phyloP scores from a whole-genome alignment of 2,113 vertebrate genomes.

The Coptodon bakossiorum region DNA sequence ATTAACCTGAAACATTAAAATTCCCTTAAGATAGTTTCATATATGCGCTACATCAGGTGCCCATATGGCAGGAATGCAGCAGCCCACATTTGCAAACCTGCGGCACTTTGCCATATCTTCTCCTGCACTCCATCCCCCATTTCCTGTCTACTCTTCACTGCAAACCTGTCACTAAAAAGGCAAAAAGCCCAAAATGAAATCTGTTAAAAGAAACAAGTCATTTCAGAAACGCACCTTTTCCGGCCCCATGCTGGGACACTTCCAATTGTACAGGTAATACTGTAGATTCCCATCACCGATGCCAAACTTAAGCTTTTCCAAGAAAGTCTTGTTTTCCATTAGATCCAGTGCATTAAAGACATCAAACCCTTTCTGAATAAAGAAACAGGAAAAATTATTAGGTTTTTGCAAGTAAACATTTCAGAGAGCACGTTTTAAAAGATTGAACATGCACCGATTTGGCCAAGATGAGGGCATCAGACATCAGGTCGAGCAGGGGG shows the following conservation, averaged over 20 bases:
- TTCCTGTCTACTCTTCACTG: not conserved
- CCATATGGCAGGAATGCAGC: not conserved
- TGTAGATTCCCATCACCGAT: slow-evolving; percentile 98
- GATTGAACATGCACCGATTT: slow-evolving; percentile 81
- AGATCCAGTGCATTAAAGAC: slow-evolving; percentile 99
- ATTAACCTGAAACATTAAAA: not conserved
- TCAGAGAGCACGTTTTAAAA: not conserved
- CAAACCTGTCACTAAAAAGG: not conserved
- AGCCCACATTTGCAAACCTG: not conserved
- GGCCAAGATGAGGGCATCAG: slow-evolving; percentile 92
- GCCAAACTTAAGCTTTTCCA: slow-evolving; percentile 99
- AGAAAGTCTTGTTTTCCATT: slow-evolving; percentile 98
- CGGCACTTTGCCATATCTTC: not conserved
- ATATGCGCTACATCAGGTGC: rapidly evolving
- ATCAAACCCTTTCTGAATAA: slow-evolving; percentile 90
- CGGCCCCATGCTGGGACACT: slow-evolving; percentile 95
- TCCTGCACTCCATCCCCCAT: not conserved
- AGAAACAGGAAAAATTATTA: not conserved
- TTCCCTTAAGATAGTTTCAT: not conserved
- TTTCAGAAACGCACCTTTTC: slow-evolving; percentile 80
- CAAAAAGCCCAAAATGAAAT: not conserved
- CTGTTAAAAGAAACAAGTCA: not conserved
- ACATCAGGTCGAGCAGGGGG: slow-evolving; percentile 93
- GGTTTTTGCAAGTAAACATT: not conserved
- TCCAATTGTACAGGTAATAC: slow-evolving; percentile 99